phyloP scores from a whole-genome alignment of 2,113 vertebrate genomes.

The Daubentonia madagascariensis region DNA sequence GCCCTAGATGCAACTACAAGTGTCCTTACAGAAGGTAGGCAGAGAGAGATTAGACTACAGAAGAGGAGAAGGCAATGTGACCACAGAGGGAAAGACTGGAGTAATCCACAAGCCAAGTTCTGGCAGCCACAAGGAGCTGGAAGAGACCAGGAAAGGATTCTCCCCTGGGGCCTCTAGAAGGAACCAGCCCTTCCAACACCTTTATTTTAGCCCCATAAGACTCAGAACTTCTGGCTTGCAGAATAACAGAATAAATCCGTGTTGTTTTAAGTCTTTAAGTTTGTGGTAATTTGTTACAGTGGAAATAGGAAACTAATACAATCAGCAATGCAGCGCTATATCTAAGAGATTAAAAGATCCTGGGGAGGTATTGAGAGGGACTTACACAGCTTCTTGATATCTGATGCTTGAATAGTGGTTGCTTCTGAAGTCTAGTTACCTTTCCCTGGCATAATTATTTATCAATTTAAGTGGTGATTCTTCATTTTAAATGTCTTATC shows the following conservation, averaged over 20 bases:
- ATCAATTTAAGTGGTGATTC: neutral
- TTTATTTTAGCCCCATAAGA: neutral
- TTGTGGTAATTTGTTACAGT: neutral
- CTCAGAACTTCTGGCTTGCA: neutral
- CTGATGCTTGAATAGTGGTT: neutral
- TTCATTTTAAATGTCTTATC: constrained; percentile 2
- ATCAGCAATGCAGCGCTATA: neutral
- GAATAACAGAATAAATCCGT: neutral
- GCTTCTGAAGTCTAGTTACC: neutral
- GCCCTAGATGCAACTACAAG: neutral
- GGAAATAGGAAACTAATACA: neutral
- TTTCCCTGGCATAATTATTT: neutral
- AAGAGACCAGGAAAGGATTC: neutral
- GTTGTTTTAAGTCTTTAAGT: neutral
- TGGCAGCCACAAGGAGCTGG: neutral
- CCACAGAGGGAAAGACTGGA: neutral
- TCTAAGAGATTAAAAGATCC: neutral
- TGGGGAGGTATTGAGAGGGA: neutral
- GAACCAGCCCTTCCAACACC: neutral
- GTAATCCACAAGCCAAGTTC: neutral
- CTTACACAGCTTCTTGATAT: neutral
- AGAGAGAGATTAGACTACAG: neutral
- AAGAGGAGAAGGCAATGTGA: neutral
- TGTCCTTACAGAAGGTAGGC: neutral
- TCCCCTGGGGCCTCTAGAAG: neutral